These are phyloP conservation scores for Jaculus jaculus DNA, from an alignment of 2,113 vertebrate species.

Conservation along the genomic window DNA sequence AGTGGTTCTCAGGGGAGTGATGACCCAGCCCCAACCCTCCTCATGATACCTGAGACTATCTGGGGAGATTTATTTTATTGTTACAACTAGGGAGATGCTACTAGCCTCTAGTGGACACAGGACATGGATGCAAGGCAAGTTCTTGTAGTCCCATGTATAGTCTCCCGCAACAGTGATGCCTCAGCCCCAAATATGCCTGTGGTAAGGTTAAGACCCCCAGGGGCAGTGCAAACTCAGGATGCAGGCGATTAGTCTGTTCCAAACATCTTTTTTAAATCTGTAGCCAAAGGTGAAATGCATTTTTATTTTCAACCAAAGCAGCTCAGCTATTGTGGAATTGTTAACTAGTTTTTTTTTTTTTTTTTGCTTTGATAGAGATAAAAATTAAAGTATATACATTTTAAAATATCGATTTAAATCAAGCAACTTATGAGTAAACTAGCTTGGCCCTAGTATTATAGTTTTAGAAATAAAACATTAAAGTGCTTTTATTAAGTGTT, in stretches of 20 bases:
- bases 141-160: neutral
- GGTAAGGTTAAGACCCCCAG: neutral
- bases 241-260: neutral
- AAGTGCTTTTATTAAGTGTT: neutral
- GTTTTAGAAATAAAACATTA: neutral
- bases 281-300: slow-evolving; percentile 6
- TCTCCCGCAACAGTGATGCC: neutral
- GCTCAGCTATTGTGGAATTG: neutral
- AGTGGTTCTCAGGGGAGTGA: neutral
- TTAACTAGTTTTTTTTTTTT: neutral
- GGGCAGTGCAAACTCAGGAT: neutral
- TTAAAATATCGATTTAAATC: slow-evolving; percentile 41
- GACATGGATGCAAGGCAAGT: neutral
- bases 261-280: slow-evolving; percentile 31
- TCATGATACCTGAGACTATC: neutral
- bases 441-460: neutral
- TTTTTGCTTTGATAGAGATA: neutral
- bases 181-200: neutral
- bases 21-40: neutral
- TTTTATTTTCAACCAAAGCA: slow-evolving; percentile 35
- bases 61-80: neutral
- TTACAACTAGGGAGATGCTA: neutral
- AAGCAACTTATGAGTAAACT: neutral
- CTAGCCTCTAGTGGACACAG: neutral
- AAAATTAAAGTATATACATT: neutral